A percentile compares a stretch with the other conserved stretches of the same genome.
These are phyloP conservation scores for Drosophila nigrodunni DNA, from an alignment of 1,140 invertebrate genomes.

Conservation along the genomic window DNA sequence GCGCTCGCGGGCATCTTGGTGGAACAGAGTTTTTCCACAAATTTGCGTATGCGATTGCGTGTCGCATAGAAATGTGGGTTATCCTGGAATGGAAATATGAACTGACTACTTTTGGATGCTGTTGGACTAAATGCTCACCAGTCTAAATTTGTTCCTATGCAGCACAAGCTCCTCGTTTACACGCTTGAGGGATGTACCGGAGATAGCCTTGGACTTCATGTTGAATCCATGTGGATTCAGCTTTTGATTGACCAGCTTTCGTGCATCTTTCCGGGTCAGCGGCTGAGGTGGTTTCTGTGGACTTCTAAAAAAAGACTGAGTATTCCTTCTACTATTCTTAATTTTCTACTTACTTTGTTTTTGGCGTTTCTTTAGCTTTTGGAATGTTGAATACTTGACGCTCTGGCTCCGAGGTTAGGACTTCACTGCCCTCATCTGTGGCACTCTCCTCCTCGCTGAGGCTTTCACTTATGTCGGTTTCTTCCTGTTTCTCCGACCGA, in stretches of 20 bases:
- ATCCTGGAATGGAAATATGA: constrained; percentile 29
- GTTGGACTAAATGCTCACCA: constrained; percentile 39
- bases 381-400: constrained; percentile 21
- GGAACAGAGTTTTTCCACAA: constrained; percentile 78
- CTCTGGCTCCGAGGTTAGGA: constrained; percentile 49
- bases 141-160: constrained; percentile 62
- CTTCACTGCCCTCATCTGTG: constrained; percentile 46
- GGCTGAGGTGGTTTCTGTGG: constrained; percentile 34
- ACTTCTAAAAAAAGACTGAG: background rate
- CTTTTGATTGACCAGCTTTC: constrained; percentile 55
- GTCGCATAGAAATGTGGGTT: constrained; percentile 75
- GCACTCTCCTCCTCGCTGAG: constrained; percentile 55
- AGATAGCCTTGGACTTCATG: constrained; percentile 59
- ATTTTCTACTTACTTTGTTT: constrained; percentile 39
- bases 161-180: constrained; percentile 56
- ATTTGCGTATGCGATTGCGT: constrained; percentile 77
- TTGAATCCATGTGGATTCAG: constrained; percentile 52
- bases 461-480: constrained; percentile 69
- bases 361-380: constrained; percentile 12
- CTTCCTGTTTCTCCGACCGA: constrained; percentile 37
- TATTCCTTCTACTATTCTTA: background rate
- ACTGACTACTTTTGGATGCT: background rate
- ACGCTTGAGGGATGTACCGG: constrained; percentile 46
- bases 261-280: constrained; percentile 64
- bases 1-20: constrained; percentile 57